These are phyloP conservation scores for Nomada ruficornis DNA, from an alignment of 2,888 invertebrate species.

Conservation along the genomic window DNA sequence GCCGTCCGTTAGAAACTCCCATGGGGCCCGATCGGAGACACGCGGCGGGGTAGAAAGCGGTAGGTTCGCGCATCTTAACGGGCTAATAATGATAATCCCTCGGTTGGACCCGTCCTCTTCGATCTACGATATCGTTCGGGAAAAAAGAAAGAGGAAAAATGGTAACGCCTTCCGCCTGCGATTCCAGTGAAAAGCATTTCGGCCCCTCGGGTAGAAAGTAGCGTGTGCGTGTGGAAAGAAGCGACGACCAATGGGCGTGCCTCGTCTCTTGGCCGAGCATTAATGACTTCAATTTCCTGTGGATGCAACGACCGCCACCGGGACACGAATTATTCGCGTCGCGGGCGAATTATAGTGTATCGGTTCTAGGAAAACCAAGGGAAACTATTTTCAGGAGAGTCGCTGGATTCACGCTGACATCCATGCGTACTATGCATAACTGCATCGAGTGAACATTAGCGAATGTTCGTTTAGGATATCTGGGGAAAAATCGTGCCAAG, in stretches of 20 bases:
- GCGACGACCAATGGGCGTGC: conserved; percentile 62
- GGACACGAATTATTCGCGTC: conserved; percentile 44
- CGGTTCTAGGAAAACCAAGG: conserved; percentile 43
- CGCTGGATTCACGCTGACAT: background rate
- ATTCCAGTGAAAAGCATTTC: conserved; percentile 49
- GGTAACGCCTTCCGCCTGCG: conserved; percentile 42
- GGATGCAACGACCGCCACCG: conserved; percentile 42
- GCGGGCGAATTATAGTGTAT: conserved; percentile 22
- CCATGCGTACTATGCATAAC: too few species aligned
- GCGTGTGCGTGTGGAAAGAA: conserved; percentile 33
- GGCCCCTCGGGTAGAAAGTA: conserved; percentile 57
- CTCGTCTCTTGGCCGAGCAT: conserved; percentile 62
- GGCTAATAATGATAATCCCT: conserved; percentile 50
- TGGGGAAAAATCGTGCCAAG: background rate
- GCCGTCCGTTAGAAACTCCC: conserved; percentile 52
- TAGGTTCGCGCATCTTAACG: conserved; percentile 45
- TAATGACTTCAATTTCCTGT: conserved; percentile 72
- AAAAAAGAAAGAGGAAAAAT: conserved; percentile 16
- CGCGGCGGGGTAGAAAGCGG: conserved; percentile 43
- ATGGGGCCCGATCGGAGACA: conserved; percentile 42
- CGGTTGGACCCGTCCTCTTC: conserved; percentile 16
- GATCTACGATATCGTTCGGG: conserved; percentile 29
- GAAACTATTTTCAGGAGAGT: conserved; percentile 31
- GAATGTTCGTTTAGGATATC: background rate
- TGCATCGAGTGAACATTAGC: background rate